Percentiles rank a stretch among this genome's conserved stretches.
Conservation (phyloP, 1,140 invertebrate species). For the Lanistes nyassanus region DNA sequence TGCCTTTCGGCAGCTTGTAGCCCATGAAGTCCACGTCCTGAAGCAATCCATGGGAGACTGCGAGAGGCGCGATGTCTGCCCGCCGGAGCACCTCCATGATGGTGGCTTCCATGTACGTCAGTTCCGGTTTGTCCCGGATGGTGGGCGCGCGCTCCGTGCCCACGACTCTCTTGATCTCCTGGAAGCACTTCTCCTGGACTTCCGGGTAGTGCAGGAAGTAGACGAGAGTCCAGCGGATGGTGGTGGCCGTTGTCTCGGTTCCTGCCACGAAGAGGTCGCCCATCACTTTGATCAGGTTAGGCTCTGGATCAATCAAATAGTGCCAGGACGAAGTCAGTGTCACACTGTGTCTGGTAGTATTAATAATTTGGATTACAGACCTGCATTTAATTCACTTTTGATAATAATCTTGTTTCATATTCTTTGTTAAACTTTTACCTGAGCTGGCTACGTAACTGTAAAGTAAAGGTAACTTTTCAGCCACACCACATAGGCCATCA, state of each 20-base stretch:
- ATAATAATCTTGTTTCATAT: background rate
- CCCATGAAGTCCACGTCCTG: slow-evolving; percentile 49
- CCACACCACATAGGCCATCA: too few relatives aligned
- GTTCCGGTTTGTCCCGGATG: slow-evolving; percentile 33
- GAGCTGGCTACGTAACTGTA: background rate
- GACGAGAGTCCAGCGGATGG: slow-evolving; percentile 86
- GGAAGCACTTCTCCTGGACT: slow-evolving; percentile 81
- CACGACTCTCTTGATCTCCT: slow-evolving; percentile 78
- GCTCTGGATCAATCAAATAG: slow-evolving; percentile 14
- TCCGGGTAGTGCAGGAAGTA: slow-evolving; percentile 81
- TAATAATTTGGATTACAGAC: background rate
- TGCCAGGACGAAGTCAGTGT: background rate
- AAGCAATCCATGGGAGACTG: slow-evolving; percentile 49
- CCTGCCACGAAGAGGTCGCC: slow-evolving; percentile 89
- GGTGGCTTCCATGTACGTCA: slow-evolving; percentile 43
- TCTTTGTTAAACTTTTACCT: background rate
- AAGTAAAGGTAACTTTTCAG: background rate
- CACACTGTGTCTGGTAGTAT: too few relatives aligned
- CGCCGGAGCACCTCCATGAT: slow-evolving; percentile 38
- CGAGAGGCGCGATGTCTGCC: slow-evolving; percentile 51
- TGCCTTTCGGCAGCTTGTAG: slow-evolving; percentile 57
- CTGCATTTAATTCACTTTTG: background rate
- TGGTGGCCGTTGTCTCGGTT: slow-evolving; percentile 87
- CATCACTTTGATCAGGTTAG: slow-evolving; percentile 34
- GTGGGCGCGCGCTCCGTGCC: slow-evolving; percentile 14